phyloP scores from a whole-genome alignment of 23 tunicate species.

The Clavelina lepadiformis region DNA sequence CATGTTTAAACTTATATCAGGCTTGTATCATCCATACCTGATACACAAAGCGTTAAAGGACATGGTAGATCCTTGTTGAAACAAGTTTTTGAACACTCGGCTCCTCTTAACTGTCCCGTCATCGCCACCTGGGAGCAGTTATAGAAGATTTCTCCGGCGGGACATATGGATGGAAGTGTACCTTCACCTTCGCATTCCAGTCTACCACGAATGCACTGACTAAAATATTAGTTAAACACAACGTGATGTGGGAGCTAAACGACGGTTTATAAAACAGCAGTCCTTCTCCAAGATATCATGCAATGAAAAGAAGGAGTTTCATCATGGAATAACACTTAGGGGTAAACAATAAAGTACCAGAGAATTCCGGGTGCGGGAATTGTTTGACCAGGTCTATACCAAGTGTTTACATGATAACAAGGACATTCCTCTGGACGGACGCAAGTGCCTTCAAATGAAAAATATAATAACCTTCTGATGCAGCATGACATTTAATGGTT shows the following conservation, averaged over 20 bases:
- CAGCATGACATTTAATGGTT: too few species aligned
- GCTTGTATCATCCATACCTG: too few species aligned
- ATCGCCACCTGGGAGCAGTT: conserved; percentile 30
- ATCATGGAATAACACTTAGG: too few species aligned
- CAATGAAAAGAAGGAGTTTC: neutral
- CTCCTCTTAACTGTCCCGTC: neutral
- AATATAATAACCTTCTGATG: too few species aligned
- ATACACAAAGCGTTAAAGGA: conserved; percentile 29
- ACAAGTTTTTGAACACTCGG: conserved; percentile 63
- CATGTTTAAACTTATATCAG: too few species aligned
- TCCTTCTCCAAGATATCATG: neutral
- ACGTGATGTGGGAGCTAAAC: neutral
- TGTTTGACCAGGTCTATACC: conserved; percentile 62
- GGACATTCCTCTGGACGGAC: conserved; percentile 33
- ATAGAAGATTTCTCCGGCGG: conserved; percentile 35
- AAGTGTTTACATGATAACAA: conserved; percentile 38
- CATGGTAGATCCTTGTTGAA: conserved; percentile 55
- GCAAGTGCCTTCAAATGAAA: conserved; percentile 32
- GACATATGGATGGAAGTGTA: conserved; percentile 46
- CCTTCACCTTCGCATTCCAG: conserved; percentile 54
- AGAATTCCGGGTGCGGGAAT: conserved; percentile 34
- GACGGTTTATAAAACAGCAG: neutral
- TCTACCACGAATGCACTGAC: conserved; percentile 46
- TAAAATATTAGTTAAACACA: neutral
- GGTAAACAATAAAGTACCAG: too few species aligned